Percentiles rank a stretch among this genome's conserved stretches.
Conservation (phyloP, 2,797 vertebrate genomes). For the Rhinella marina region DNA sequence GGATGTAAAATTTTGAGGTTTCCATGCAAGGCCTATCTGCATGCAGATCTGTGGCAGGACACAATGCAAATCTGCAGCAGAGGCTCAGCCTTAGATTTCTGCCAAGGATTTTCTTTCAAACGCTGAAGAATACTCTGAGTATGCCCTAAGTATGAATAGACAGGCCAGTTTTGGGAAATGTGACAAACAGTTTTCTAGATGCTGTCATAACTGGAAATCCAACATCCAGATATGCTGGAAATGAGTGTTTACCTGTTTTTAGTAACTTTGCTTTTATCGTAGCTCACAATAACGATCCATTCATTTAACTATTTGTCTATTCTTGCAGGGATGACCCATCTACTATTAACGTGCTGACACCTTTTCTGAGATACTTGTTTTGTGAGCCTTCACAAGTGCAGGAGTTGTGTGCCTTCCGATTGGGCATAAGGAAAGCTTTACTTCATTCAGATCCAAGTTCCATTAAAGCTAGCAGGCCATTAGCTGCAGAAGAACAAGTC, state of each 20-base stretch:
- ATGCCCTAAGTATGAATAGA: too few species aligned
- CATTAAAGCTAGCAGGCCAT: constrained; percentile 64
- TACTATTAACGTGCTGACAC: constrained; percentile 81
- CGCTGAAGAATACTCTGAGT: too few species aligned
- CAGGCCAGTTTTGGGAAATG: too few species aligned
- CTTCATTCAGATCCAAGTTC: constrained; percentile 68
- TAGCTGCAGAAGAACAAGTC: constrained; percentile 70
- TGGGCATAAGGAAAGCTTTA: constrained; percentile 81
- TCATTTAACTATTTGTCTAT: constrained; percentile 35
- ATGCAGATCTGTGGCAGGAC: too few species aligned
- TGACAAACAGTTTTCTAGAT: too few species aligned
- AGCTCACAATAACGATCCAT: neutral
- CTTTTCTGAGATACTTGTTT: constrained; percentile 90
- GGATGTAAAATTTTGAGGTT: too few species aligned
- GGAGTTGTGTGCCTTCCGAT: constrained; percentile 83
- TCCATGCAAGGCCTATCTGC: too few species aligned
- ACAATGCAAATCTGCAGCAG: too few species aligned
- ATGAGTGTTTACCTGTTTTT: neutral
- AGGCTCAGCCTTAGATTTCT: too few species aligned
- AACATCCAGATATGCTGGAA: too few species aligned
- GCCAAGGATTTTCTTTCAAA: too few species aligned
- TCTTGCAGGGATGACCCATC: constrained; percentile 77
- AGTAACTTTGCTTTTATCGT: neutral
- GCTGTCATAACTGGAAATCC: too few species aligned
- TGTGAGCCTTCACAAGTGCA: constrained; percentile 85